Base-by-base conservation (phyloP, 2,888 invertebrate species). In the Tricholauxania praeusta region DNA sequence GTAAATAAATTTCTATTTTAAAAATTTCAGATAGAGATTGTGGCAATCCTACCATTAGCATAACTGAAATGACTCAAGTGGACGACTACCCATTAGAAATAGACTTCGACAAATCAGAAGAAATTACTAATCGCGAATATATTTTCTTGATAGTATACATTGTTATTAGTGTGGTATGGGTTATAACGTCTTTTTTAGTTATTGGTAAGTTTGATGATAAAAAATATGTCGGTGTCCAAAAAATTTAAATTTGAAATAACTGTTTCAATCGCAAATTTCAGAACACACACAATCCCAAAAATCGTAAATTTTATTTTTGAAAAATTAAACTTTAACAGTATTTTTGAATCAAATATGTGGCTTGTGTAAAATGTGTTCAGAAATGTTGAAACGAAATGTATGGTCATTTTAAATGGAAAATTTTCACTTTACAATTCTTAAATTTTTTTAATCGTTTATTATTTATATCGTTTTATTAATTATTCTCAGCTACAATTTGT, bases 61-160 rank as follows among this genome's bases (percentile, higher is more conserved):
- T 70, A 49, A 12, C 73, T 6, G 48, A n/a, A n/a, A n/a, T n/a
- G n/a, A n/a, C n/a, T n/a, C n/a, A n/a, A n/a, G 12, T 15, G 0
- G 22, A 68, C n/a, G 12, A 12, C 71, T 52, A 64, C 1, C 8
- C 12, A 0, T 60, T 86, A n/a, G 4, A 22, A 1, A 81, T 86
- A 53, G 74, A 82, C 65, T 86, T 82, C 80, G 1, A 55, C 0
- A 80, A 77, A 57, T 84, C 85, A 6, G 78, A 72, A 39, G 69
- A 12, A 4, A 66, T 86, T 7, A 83, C 79, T 10, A 73, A 83
- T 72, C 81, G 86, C 7, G 82, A 82, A 51, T 81, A 79, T 39
- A 83, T 84, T 65, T 82, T 86, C 57, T 72, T 83, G 70, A 79
- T 86, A 4, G 71, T 77, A 60, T 86, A 86, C 77, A 81, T 80